A percentile compares a stretch with the other conserved stretches of the same genome.
Evolutionary conservation across 2,888 invertebrate genomes (phyloP).

Genomic region (Gortyna flavago): DNA sequence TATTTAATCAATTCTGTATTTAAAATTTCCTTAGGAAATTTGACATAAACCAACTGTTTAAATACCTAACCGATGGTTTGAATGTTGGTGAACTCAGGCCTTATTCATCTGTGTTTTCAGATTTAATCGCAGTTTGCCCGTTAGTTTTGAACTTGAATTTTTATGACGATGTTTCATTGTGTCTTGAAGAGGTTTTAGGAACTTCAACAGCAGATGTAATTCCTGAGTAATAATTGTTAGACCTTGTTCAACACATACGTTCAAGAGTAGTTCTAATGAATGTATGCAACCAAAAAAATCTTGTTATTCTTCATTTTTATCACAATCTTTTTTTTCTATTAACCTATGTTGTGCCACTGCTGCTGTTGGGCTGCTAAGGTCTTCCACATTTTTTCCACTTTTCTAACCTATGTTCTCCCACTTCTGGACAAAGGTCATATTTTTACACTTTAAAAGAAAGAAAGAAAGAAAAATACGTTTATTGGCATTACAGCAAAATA

Average conservation of each 20-base stretch:
- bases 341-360: not conserved
- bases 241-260: not conserved
- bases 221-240: not conserved
- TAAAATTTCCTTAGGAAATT: no score
- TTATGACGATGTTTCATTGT: not conserved
- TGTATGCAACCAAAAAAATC: not conserved
- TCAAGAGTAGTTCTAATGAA: not conserved
- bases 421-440: not conserved
- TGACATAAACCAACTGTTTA: no score
- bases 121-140: constrained; percentile 12
- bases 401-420: not conserved
- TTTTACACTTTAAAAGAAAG: no score
- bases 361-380: no score
- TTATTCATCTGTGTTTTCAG: constrained; percentile 29
- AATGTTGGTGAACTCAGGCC: no score
- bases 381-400: no score
- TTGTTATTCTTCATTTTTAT: not conserved
- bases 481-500: no score
- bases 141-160: not conserved
- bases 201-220: not conserved
- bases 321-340: not conserved
- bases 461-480: no score
- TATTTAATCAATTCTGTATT: no score
- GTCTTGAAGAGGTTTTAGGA: not conserved
- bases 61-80: no score